Base-by-base conservation (phyloP, 2,888 invertebrate species). In the Sisyra terminalis region DNA sequence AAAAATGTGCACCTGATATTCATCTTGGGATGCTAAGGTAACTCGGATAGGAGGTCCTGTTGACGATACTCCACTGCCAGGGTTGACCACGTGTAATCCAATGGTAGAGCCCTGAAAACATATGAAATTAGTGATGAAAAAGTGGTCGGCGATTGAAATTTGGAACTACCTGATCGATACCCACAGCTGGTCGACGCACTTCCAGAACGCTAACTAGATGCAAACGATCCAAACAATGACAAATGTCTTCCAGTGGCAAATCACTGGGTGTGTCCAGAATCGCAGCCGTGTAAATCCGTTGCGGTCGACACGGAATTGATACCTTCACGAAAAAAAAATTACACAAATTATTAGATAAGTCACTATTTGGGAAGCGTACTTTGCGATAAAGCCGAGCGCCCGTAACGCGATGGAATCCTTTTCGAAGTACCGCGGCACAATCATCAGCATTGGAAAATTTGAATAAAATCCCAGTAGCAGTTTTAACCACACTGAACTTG, bases 391-490 rank as follows among this genome's bases (percentile, higher is more conserved):
- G 78, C 52, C 86, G 70, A 40, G 86, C 85, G 24, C 85, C 85
- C 44, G 86, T 87, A 42, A 86, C 84, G 62, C 62, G 49, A 63
- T 86, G 85, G 65, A 87, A 87, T 18, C 85, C 86, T 59, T 86
- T 86, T 64, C 84, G 78, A 69, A 78, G 85, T 49, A 86, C 84
- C 58, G 81, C 78, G 63, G 84, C 83, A 62, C 81, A 87, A 59
- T 87, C 87, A 51, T 86, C 86, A 49, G 84, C 81, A 61, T 79
- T 80, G 52, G 84, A 84, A 65, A 87, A 87, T 64, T 85, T 86
- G 68, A 87, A 87, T 48, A 87, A 72, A 55, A 87, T 86, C 44
- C 87, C 87, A 36, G 86, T 87, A 40, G 87, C 86, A 1, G 87
- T 87, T 69, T 85, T 86, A 48, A 86, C 86, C 52, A 87, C 68